phyloP scores from a whole-genome alignment of 2,113 vertebrate genomes.

The Sinocyclocheilus anshuiensis region DNA sequence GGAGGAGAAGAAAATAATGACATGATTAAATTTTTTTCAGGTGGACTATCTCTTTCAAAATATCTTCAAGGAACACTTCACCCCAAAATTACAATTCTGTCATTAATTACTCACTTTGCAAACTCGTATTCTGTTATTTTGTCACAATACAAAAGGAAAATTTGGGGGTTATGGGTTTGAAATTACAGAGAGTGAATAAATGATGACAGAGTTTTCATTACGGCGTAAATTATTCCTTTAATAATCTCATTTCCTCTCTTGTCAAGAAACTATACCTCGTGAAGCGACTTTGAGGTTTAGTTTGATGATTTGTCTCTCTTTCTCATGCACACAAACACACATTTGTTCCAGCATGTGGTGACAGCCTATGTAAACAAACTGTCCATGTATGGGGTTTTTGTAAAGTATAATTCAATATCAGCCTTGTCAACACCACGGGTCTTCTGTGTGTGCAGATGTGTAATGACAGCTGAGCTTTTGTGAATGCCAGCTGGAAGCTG shows the following conservation, averaged over 20 bases:
- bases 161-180: not conserved
- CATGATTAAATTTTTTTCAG: not conserved
- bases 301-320: slow-evolving; percentile 6
- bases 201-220: slow-evolving; percentile 14
- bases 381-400: slow-evolving; percentile 26
- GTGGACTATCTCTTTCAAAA: not conserved
- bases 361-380: slow-evolving; percentile 46
- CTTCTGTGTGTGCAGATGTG: slow-evolving; percentile 34
- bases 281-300: not conserved
- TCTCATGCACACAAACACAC: slow-evolving; percentile 22
- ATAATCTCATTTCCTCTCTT: not conserved
- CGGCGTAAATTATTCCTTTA: not conserved
- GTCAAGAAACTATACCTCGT: not conserved
- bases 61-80: not conserved
- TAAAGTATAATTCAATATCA: slow-evolving; percentile 67
- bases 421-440: slow-evolving; percentile 66
- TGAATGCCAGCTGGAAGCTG: slow-evolving; percentile 62
- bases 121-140: not conserved
- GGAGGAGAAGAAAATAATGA: not conserved
- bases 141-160: not conserved
- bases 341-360: slow-evolving; percentile 31
- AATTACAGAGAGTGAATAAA: not conserved
- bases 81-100: not conserved
- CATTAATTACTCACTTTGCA: not conserved
- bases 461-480: slow-evolving; percentile 70